Base-by-base conservation (phyloP, 1,140 invertebrate species). In the Ganaspis sp. region DNA sequence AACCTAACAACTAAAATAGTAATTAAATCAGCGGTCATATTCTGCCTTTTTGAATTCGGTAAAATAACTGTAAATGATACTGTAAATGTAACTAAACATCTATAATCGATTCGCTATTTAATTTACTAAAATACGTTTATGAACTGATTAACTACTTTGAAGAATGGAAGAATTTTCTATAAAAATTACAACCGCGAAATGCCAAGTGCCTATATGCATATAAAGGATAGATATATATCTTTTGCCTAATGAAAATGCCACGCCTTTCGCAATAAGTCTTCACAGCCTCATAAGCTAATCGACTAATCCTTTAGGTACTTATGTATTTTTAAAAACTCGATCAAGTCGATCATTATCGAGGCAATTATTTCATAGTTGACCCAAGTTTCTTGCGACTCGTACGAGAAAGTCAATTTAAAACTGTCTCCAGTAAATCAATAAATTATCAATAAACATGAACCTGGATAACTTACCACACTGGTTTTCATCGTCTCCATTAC, bases 401-500 rank as follows among this genome's bases (percentile, higher is more conserved):
- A 34, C 29, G n/a, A 17, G 70, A 71, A 71, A 29, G 53, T 42
- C 29, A 26, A 64, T 9, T 70, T 74, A 15, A 9, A 69, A n/a
- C 29, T 34, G 29, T 34, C 29, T 0, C n/a, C 37, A 29, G 29
- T 26, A 21, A 73, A 9, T 21, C 9, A 58, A 19, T 19, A 9
- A 26, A 15, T 23, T 26, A 58, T 58, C 23, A 64, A 29, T n/a
- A 29, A 64, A 64, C 23, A 64, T 34, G 23, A n/a, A 64, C 4
- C 12, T n/a, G 11, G 21, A 58, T 69, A 37, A 92, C 91, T 93
- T 90, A 93, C 92, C 90, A 87, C 94, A 94, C 64, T 92, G 91
- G 77, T 85, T 91, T 81, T 95, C 94, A 82, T 95, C 94, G 77
- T 94, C 94, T 42, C 92, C 91, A 69, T 93, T 92, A 69, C 88